Percentiles rank a stretch among this genome's conserved stretches.
These are phyloP conservation scores for Thumatha senex DNA, from an alignment of 2,888 invertebrate species.

Conservation along the genomic window DNA sequence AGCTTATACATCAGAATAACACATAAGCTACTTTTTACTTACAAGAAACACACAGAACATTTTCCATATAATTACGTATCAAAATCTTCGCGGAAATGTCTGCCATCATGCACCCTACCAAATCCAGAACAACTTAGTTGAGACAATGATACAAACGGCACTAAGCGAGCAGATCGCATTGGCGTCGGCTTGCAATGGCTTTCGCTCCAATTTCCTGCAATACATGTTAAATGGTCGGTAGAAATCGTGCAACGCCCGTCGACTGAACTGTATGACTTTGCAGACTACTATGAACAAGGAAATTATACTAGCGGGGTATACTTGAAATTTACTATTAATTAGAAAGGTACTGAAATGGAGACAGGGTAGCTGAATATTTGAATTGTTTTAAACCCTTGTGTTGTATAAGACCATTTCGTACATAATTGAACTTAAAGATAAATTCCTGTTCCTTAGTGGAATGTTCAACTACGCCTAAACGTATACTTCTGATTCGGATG, in stretches of 20 bases:
- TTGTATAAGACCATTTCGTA: not conserved
- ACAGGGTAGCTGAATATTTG: not conserved
- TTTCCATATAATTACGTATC: not conserved
- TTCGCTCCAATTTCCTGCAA: slow-evolving; percentile 65
- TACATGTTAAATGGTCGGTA: slow-evolving; percentile 57
- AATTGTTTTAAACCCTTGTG: not conserved
- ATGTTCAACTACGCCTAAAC: not conserved
- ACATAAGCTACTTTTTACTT: too few relatives aligned
- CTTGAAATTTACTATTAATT: slow-evolving; percentile 22
- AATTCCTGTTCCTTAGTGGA: not conserved
- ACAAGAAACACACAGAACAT: not conserved
- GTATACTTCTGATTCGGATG: too few relatives aligned
- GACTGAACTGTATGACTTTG: too few relatives aligned
- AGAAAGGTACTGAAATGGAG: not conserved
- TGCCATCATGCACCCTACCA: slow-evolving; percentile 12
- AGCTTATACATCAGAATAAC: too few relatives aligned
- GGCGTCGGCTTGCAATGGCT: slow-evolving; percentile 25
- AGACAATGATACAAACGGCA: slow-evolving; percentile 49
- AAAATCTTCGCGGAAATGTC: not conserved
- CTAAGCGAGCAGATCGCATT: slow-evolving; percentile 44
- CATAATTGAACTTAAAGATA: not conserved
- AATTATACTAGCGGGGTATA: slow-evolving; percentile 17
- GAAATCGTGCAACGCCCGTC: slow-evolving; percentile 47
- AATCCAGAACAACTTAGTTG: slow-evolving; percentile 39
- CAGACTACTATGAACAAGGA: slow-evolving; percentile 18